Evolutionary conservation across 2,888 invertebrate species (phyloP).

Genomic region (Gryllus longicercus): DNA sequence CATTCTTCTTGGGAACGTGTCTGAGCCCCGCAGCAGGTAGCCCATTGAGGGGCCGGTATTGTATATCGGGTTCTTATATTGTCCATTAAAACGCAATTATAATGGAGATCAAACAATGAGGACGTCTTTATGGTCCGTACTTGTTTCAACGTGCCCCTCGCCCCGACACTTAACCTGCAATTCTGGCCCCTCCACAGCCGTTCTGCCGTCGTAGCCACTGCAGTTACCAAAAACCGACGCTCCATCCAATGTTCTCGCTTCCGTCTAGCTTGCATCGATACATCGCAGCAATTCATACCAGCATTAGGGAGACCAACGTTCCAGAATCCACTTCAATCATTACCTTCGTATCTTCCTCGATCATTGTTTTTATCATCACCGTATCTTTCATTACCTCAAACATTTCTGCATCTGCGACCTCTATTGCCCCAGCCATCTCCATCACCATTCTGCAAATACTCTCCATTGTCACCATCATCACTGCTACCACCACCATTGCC

Average conservation of each 20-base stretch:
- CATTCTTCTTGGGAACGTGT: too few species aligned
- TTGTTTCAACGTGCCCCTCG: conserved; percentile 30
- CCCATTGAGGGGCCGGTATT: conserved; percentile 18
- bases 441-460: not conserved
- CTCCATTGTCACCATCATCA: not conserved
- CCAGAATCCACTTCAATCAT: too few species aligned
- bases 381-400: too few species aligned
- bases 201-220: too few species aligned
- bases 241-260: too few species aligned
- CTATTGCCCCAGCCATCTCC: not conserved
- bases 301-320: too few species aligned
- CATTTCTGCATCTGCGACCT: not conserved
- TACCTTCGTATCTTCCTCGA: too few species aligned
- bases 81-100: conserved; percentile 36
- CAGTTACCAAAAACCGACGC: too few species aligned
- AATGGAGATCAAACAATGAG: conserved; percentile 34
- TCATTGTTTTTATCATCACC: too few species aligned
- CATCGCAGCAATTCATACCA: too few species aligned
- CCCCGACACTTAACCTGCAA: not conserved
- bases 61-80: conserved; percentile 32
- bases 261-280: too few species aligned
- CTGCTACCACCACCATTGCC: not conserved
- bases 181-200: not conserved
- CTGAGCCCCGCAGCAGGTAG: not conserved
- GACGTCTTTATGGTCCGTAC: conserved; percentile 21